Evolutionary conservation across 2,888 invertebrate species (phyloP).

Genomic region (Pristionchus exspectatus): DNA sequence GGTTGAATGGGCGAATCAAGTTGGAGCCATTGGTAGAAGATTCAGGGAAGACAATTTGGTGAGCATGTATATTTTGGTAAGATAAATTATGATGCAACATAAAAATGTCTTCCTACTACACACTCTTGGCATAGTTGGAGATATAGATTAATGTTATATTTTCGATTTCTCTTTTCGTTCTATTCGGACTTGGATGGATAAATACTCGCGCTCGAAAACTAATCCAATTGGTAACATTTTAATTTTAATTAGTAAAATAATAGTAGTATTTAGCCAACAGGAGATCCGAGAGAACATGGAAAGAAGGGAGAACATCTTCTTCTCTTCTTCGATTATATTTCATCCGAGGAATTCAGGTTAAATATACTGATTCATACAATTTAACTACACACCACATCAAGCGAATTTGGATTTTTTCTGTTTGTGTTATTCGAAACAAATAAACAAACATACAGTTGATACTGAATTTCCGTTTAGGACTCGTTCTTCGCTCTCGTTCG

Average conservation of each 20-base stretch:
- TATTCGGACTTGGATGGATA: background rate
- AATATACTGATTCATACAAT: background rate
- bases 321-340: background rate
- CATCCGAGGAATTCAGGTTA: background rate
- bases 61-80: background rate
- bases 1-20: background rate
- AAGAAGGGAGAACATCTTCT: slow-evolving; percentile 19
- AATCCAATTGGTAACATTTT: background rate
- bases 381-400: background rate
- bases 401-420: background rate
- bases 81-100: background rate
- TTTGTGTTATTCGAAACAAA: background rate
- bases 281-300: background rate
- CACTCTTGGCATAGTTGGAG: too few species aligned
- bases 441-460: background rate
- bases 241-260: background rate
- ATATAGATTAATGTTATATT: too few species aligned
- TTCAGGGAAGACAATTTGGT: slow-evolving; percentile 1
- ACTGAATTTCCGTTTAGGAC: background rate
- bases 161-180: background rate
- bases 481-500: background rate
- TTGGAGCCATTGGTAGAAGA: background rate
- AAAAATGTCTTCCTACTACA: background rate
- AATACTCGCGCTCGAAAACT: background rate
- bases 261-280: background rate